Evolutionary conservation across 2,888 invertebrate genomes (phyloP), one percentile per base, ranked within the genome.

Genomic region (Cheilosia grossa): DNA sequence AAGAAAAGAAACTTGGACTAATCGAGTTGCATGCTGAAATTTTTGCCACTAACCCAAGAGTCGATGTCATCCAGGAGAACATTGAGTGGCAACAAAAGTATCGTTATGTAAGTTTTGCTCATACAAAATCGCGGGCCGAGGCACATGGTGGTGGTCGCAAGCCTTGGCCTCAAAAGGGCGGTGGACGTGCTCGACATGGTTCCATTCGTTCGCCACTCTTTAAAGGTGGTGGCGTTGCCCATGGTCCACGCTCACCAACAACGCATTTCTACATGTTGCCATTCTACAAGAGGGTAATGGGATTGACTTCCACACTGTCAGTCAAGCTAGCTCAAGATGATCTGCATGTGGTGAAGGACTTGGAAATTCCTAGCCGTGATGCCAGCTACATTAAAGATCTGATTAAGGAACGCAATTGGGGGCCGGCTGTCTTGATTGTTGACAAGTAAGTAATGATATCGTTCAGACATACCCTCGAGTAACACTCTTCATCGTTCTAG

Each of bases 141-240:
- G 95, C 97, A 72, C 93, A 94, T 59, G 98, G 98, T 44, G 97
- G 98, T 67, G 98, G 98, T 0, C 93, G 94, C 30, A 99, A 99
- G 89, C 99, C 99, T 0, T 99, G 98, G 98, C 97, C 97, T 0
- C 99, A 99, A 90, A 99, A 99, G 92, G 98, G 98, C 24, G 90
- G 94, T 33, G 99, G 99, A 0, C 94, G 94, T 87, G 97, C 99
- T 1, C 94, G 99, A 53, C 98, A 98, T 90, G 98, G 98, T 0
- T 98, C 97, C 13, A 97, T 97, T 79, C 94, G 98, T 75, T 97
- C 98, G 2, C 99, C 99, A 0, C 90, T 98, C 1, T 98, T 95
- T 92, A 93, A 93, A 86, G 95, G 96, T 0, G 98, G 99, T 89
- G 99, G 98, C 56, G 90, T 95, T 56, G 94, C 94, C 5, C 97